Base-by-base conservation (phyloP, 1,140 invertebrate genomes). In the Zaprionus tsacasi region DNA sequence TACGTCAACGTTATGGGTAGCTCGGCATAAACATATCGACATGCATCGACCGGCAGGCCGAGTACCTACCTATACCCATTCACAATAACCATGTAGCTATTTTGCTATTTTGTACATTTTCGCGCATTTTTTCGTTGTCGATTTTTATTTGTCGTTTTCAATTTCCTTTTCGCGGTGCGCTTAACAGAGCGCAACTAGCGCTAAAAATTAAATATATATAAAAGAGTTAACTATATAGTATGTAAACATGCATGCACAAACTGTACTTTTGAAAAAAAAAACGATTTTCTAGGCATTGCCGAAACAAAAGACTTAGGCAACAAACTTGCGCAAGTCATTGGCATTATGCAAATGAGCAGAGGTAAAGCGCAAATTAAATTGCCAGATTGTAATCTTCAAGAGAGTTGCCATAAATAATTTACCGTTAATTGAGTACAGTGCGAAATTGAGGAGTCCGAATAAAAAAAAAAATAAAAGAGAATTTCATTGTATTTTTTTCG, bases 261-360 rank as follows among this genome's bases (percentile, higher is more conserved):
- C 64, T 66, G 57, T 59, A 66, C 40, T 52, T 60, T 68, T 61
- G 38, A 1, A 36, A 38, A 13, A 1, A 36, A 38, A 13, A 56
- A 61, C 58, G 25, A 36, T 43, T 36, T 13, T 8, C 38, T 60
- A 8, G 30, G 45, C n/a, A n/a, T n/a, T 48, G 35, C 48, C 50
- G n/a, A 74, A 17, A 72, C 70, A 71, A 82, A 82, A 75, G 78
- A 82, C 70, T 82, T 74, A 80, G 71, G 56, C 80, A 82, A 73
- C 76, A 65, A 78, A 83, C 82, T 91, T 88, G 86, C 81, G 85
- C 67, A 77, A 83, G 83, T 83, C 83, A 89, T 85, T 88, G 83
- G 74, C 85, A 68, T 73, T 80, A 87, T 81, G 80, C 77, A 89
- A 87, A 83, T 89, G 69, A 74, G 72, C 65, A 60, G 21, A 21